Evolutionary conservation across 2,797 vertebrate genomes (phyloP), one percentile per base, ranked within the genome.

Genomic region (Ambastaia sidthimunki): DNA sequence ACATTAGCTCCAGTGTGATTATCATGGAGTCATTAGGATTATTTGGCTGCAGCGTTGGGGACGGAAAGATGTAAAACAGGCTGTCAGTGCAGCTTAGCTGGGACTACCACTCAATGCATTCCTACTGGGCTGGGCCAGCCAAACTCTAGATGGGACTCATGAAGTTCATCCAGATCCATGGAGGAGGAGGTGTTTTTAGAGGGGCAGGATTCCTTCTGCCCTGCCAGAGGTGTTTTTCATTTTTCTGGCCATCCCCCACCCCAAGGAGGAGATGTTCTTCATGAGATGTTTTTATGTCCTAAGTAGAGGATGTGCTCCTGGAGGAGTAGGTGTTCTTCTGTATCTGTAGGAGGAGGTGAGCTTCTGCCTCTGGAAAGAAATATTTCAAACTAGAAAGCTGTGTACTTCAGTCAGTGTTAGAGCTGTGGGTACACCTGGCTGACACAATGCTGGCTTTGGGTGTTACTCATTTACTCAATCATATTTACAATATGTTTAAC

Each of bases 81-180:
- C 88, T 85, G 87, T 82, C 80, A 76, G 82, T 83, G 86, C 86
- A 83, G 48, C 62, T 66, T 75, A 82, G 89, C 88, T 65, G 78
- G 83, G 62, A 52, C 55, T 86, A 88, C 90, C 89, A 86, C 91
- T 86, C 87, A 37, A 85, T 80, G 74, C 87, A 91, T 92, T 90
- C 90, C 89, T 90, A 25, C 25, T 85, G 28, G 84, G 81, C 83
- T 85, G 84, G 85, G 82, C 10, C 18, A 59, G 52, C 37, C 84
- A 90, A 87, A 90, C 82, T 88, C 88, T 90, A 91, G 88, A 92
- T 89, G 89, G 87, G 89, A 90, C 90, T 90, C 90, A 89, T 92
- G 88, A 92, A 91, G 90, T 92, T 89, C 89, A 90, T 89, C 89
- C 89, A 91, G 89, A 88, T 87, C 88, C 31, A 18, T 23, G 12